Evolutionary conservation across 1,140 invertebrate genomes (phyloP).

Genomic region (Drosophila ambigua): DNA sequence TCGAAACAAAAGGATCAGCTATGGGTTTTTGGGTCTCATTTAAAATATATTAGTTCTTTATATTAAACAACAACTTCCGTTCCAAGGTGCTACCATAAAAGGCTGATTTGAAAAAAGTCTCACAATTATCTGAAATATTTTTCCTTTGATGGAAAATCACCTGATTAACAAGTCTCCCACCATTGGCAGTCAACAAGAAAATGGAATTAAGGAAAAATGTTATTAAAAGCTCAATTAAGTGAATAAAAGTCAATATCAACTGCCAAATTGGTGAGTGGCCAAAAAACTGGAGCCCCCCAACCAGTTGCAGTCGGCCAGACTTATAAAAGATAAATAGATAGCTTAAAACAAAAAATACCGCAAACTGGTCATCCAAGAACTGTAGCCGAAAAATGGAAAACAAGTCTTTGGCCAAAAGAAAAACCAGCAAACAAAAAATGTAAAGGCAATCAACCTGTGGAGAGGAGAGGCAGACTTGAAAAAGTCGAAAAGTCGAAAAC

Average conservation of each 20-base stretch:
- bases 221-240: slow-evolving; percentile 65
- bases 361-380: slow-evolving; percentile 81
- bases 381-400: slow-evolving; percentile 58
- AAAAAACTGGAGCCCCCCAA: slow-evolving; percentile 33
- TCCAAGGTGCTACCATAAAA: too few species aligned
- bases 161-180: slow-evolving; percentile 11
- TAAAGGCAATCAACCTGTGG: slow-evolving; percentile 43
- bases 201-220: slow-evolving; percentile 45
- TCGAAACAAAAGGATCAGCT: too few species aligned
- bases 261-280: slow-evolving; percentile 53
- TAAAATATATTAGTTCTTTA: too few species aligned
- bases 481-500: slow-evolving; percentile 36
- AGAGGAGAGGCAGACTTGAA: slow-evolving; percentile 54
- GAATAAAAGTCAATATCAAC: slow-evolving; percentile 79
- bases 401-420: slow-evolving; percentile 67
- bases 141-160: slow-evolving; percentile 12
- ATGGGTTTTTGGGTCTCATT: too few species aligned
- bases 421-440: slow-evolving; percentile 39
- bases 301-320: slow-evolving; percentile 40
- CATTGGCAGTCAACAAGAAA: slow-evolving; percentile 17
- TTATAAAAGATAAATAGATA: slow-evolving; percentile 27
- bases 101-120: too few species aligned
- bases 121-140: not conserved
- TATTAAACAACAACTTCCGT: too few species aligned
- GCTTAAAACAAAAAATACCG: slow-evolving; percentile 50